Evolutionary conservation across 2,888 invertebrate genomes (phyloP), one percentile per base, ranked within the genome.

Genomic region (Drosophila helvetica): DNA sequence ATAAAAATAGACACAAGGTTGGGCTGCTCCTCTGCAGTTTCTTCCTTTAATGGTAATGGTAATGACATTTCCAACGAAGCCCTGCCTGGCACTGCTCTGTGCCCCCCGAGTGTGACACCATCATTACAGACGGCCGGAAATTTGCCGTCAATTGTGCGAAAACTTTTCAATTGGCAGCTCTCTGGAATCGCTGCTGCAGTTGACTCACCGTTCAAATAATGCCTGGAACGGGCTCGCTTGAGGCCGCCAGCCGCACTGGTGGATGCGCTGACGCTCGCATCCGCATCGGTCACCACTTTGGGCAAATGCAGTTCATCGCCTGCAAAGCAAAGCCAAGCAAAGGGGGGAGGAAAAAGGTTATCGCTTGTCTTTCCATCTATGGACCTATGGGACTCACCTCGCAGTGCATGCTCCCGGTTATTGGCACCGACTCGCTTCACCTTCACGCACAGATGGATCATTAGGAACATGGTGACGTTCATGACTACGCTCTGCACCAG

Each of bases 401-500:
- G 96, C 89, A 98, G 96, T 91, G 96, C 94, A 91, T 95, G 94
- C 85, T 97, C 96, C 57, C 87, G 79, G 33, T 74, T 77, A 57
- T 76, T 80, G 43, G 89, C 89, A 91, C 95, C 96, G 92, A 95
- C 95, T 92, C 96, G 96, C 88, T 96, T 95, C 76, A 98, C 96
- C 90, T 93, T 94, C 27, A 98, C 96, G 93, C 98, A 99, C 54
- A 99, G 93, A 92, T 98, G 96, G 77, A 99, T 96, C 97, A 99
- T 97, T 63, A 95, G 93, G 92, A 98, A 95, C 99, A 99, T 99
- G 78, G 98, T 96, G 64, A 96, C 91, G 90, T 97, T 98, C 99
- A 99, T 99, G 65, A 99, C 95, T 90, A 99, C 94, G 93, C 99
- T 99, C 93, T 99, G 99, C 72, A 98, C 94, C 80, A 99, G 94